Percentiles rank a stretch among this genome's conserved stretches.
Conservation (phyloP, 2,797 vertebrate genomes). For the Phalloptychus januarius region DNA sequence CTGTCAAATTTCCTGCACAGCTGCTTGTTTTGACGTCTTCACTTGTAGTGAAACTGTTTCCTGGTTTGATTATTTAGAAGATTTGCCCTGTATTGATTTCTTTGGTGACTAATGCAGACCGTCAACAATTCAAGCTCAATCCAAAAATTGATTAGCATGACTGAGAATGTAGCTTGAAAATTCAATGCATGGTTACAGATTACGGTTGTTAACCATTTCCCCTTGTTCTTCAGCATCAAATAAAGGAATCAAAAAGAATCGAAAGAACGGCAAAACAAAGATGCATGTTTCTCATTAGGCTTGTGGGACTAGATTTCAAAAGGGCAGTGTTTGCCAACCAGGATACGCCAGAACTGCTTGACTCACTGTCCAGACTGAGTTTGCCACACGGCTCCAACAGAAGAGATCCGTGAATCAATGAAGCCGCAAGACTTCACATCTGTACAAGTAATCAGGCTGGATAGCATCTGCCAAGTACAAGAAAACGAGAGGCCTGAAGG, state of each 20-base stretch:
- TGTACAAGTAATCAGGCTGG: constrained; percentile 60
- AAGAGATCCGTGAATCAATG: constrained; percentile 40
- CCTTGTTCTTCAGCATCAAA: constrained; percentile 11
- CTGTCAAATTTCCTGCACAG: constrained; percentile 23
- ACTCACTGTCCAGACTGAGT: constrained; percentile 62
- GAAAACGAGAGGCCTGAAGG: constrained; percentile 7
- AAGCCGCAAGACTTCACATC: constrained; percentile 62
- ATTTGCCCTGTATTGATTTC: background rate
- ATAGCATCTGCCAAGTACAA: constrained; percentile 26
- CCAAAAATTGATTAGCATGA: constrained; percentile 6
- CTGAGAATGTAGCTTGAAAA: constrained; percentile 8
- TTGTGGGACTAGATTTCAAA: constrained; percentile 40
- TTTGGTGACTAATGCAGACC: constrained; percentile 4
- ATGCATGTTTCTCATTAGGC: constrained; percentile 63
- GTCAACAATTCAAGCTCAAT: constrained; percentile 13
- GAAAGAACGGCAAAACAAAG: constrained; percentile 42
- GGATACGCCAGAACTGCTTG: constrained; percentile 47
- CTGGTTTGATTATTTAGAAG: constrained; percentile 6
- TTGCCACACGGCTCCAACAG: constrained; percentile 55
- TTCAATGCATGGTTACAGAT: background rate
- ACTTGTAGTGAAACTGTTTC: background rate
- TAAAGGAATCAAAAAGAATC: constrained; percentile 1
- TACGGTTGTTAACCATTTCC: background rate
- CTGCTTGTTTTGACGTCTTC: constrained; percentile 19
- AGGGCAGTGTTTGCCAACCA: constrained; percentile 16